Base-by-base conservation (phyloP, 1,140 invertebrate species). In the Drosophila virilis region DNA sequence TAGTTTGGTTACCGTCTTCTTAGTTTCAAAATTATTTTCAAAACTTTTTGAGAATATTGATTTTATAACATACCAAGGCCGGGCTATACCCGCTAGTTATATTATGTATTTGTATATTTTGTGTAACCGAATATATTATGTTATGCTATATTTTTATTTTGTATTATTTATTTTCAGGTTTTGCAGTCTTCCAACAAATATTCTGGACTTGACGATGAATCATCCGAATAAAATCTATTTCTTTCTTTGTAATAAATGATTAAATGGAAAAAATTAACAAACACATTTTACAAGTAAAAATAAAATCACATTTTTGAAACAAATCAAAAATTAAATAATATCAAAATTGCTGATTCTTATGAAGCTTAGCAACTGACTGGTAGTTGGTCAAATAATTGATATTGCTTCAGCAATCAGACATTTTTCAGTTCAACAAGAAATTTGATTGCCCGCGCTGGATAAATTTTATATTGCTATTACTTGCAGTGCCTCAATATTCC, bases 171-270 rank as follows among this genome's bases (percentile, higher is more conserved):
- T 78, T 80, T 46, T 37, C 28, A 91, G 89, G 73, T 78, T 74
- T 55, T 83, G 57, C 76, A 85, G 66, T 77, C 83, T 62, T 78
- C 84, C 76, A 91, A 91, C 62, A 85, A 82, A 85, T 91, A 89
- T 89, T 82, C 84, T 64, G 89, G 89, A 65, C 81, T 89, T 68
- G 89, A 91, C 68, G 81, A 91, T 60, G 83, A 89, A 52, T 85
- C 68, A 75, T 82, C 84, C 58, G 84, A 91, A 58, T 91, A 84
- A 85, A 66, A 51, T 69, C 69, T 60, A 78, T 76, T 70, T 86
- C 64, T 78, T 78, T 77, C 70, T 78, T 86, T 85, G 74, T 78
- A 70, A 78, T 75, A 75, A 78, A 71, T 60, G 45, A 76, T 64
- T 73, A 64, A 85, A 78, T 59, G 33, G 69, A 70, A 78, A 13